Base-by-base conservation (phyloP, 2,797 vertebrate genomes). In the Labeo calbasu region DNA sequence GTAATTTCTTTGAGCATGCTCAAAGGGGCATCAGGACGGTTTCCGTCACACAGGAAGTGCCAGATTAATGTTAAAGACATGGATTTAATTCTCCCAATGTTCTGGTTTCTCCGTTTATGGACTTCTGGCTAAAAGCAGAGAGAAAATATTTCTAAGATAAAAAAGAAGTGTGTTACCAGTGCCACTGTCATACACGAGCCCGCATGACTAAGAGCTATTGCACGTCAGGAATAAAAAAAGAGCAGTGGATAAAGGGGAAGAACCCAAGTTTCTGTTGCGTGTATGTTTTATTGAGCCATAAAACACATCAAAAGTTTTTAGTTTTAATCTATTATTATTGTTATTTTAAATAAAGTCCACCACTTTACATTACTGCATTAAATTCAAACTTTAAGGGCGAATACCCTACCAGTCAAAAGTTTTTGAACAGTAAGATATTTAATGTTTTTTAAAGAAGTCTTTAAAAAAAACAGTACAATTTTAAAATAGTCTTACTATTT, bases 1-100 rank as follows among this genome's bases (percentile, higher is more conserved):
- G 91, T 90, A 59, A 89, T 94, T 94, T 92, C 93, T 94, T 91
- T 91, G 91, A 95, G 90, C 91, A 90, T 88, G 91, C 91, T 90
- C 86, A 90, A 87, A 92, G 89, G 91, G 83, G 79, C 85, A 81
- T 61, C 82, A 55, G 82, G 25, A 50, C 28, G 10, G 77, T 77
- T 88, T 87, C 93, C 89, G 92, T 89, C 72, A 89, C 82, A 91
- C 93, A 94, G 94, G 93, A 95, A 94, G 91, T 88, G 91, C 88
- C 87, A 92, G 89, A 92, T 92, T 89, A 87, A 90, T 88, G 89
- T 91, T 88, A 87, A 87, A 86, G 92, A 93, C 92, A 92, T 91
- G 89, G 91, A 93, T 92, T 93, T 92, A 85, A 90, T 91, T 93
- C 92, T 93, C 19, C 90, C 92, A 89, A 87, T 90, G 91, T 92